Base-by-base conservation (phyloP, 2,113 vertebrate genomes). In the Ibidorhyncha struthersii region DNA sequence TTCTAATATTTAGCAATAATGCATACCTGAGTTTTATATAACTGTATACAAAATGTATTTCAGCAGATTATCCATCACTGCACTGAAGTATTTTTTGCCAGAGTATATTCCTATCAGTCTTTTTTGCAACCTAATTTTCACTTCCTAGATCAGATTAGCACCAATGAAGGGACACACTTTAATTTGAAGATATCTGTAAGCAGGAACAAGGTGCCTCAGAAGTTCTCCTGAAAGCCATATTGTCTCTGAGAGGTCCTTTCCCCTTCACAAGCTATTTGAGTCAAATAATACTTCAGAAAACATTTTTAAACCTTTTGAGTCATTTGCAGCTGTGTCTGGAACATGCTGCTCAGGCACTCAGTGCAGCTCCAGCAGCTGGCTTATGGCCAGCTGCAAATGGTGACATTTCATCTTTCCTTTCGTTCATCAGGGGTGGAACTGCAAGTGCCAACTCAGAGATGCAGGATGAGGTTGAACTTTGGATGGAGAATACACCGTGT, bases 1-100 rank as follows among this genome's bases (percentile, higher is more conserved):
- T 86, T 93, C 65, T 89, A 69, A 86, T 94, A 72, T 66, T 96
- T 96, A 95, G 88, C 90, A 40, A 45, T 25, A 92, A 67, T 90
- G 78, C 52, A 76, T 91, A 93, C 40, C 82, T 93, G 72, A 89
- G 76, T 73, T 96, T 93, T 96, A 92, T 63, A 34, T 49, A 58
- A 69, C 43, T 86, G 61, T 94, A n/a, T 79, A 53, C 10, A 73
- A 93, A 91, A 93, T 21, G 10, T 20, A 69, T 86, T 74, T 71
- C 2, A 55, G 61, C 52, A 88, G 29, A 71, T 89, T 62, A 45
- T 52, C 19, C 6, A 27, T 82, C 66, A 90, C 30, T 36, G 18
- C 61, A 40, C 11, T 72, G 41, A 71, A 58, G 13, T 56, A 32
- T 23, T 14, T 84, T 91, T 91, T 87, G 58, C 32, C n/a, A 77